Conservation (phyloP, 2,797 vertebrate genomes). For the Coreius guichenoti region DNA sequence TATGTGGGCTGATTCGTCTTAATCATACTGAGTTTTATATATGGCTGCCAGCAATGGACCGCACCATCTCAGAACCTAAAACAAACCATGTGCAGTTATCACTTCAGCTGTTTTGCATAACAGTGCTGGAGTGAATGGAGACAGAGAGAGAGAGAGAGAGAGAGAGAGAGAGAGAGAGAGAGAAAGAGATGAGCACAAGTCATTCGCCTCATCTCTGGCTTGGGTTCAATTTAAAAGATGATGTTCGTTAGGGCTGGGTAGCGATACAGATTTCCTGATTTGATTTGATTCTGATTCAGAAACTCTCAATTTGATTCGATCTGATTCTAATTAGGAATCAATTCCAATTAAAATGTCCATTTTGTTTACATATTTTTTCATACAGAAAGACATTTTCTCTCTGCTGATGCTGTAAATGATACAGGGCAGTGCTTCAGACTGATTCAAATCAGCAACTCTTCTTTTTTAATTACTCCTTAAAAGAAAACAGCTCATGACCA, state of each 20-base stretch:
- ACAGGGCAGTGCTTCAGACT: neutral
- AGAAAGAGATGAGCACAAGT: neutral
- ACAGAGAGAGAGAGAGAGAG: neutral
- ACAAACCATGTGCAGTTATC: conserved; percentile 33
- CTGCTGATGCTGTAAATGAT: neutral
- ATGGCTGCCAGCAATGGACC: conserved; percentile 56
- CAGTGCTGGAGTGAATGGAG: conserved; percentile 2
- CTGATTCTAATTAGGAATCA: neutral
- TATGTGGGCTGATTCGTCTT: conserved; percentile 67
- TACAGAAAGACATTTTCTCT: neutral
- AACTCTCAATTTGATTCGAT: neutral
- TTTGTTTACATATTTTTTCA: neutral
- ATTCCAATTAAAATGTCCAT: neutral
- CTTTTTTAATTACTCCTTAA: no score
- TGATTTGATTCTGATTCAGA: neutral
- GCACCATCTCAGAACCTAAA: conserved; percentile 41
- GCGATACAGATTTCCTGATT: neutral
- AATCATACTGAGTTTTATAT: conserved; percentile 64
- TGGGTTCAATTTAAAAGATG: neutral
- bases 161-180: neutral
- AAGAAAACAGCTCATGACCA: no score
- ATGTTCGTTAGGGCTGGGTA: neutral
- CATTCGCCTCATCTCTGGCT: neutral
- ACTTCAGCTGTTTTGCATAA: conserved; percentile 37
- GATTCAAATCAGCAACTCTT: neutral